Percentiles rank a stretch among this genome's conserved stretches.
Evolutionary conservation across 2,888 invertebrate species (phyloP).

Genomic region (Rhingia rostrata): DNA sequence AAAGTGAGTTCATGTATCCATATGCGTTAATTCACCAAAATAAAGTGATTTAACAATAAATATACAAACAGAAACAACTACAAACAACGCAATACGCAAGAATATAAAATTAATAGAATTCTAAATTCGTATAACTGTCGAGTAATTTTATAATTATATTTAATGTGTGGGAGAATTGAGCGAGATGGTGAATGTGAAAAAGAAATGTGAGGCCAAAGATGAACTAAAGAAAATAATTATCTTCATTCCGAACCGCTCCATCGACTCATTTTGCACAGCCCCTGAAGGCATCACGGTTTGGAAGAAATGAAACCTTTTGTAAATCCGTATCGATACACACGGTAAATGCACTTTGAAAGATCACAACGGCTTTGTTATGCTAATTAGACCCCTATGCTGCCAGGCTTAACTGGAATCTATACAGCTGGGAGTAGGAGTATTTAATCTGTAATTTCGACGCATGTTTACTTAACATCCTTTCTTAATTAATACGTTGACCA

Average conservation of each 20-base stretch:
- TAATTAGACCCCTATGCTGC: conserved; percentile 28
- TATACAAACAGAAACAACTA: conserved; percentile 9
- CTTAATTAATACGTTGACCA: conserved; percentile 15
- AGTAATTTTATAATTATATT: conserved; percentile 69
- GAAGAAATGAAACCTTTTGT: conserved; percentile 58
- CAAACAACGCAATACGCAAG: conserved; percentile 30
- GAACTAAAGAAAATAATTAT: conserved; percentile 63
- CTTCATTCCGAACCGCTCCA: conserved; percentile 38
- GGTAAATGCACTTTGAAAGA: conserved; percentile 43
- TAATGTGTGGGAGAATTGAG: conserved; percentile 68
- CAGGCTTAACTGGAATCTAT: conserved; percentile 22
- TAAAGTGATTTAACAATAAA: too few species aligned
- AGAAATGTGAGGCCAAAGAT: conserved; percentile 62
- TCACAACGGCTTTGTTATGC: conserved; percentile 48
- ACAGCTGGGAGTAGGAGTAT: conserved; percentile 28
- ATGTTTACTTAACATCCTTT: conserved; percentile 32
- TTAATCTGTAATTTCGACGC: conserved; percentile 38
- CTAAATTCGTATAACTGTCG: conserved; percentile 63
- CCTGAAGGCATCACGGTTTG: conserved; percentile 64
- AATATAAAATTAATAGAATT: conserved; percentile 59
- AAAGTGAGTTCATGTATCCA: background rate
- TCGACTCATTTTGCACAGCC: conserved; percentile 65
- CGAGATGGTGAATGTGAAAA: conserved; percentile 40
- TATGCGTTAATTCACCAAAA: background rate
- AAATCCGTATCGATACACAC: conserved; percentile 40